Conservation (phyloP, 2,113 vertebrate species). For the Micromys minutus region DNA sequence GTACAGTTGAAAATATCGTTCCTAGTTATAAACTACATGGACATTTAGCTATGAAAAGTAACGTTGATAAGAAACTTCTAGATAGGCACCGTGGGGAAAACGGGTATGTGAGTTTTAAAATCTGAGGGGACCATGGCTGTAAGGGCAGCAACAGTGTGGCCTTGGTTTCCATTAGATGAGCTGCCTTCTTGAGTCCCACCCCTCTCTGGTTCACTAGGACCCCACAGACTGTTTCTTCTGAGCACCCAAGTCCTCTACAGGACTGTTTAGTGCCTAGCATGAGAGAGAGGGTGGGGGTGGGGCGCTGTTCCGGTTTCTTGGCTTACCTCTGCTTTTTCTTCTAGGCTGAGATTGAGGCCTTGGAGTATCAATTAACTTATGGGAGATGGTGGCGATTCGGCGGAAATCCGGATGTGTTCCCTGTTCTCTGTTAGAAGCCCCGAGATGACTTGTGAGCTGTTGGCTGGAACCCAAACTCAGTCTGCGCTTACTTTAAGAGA, state of each 20-base stretch:
- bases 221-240: too few species aligned
- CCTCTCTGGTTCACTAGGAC: not conserved
- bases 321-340: not conserved
- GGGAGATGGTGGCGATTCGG: not conserved
- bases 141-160: not conserved
- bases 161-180: not conserved
- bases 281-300: too few species aligned
- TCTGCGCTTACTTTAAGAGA: constrained; percentile 66
- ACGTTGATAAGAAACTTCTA: not conserved
- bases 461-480: constrained; percentile 51
- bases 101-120: not conserved
- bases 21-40: not conserved
- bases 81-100: not conserved
- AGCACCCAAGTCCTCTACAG: too few species aligned
- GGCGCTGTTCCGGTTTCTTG: not conserved
- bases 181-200: not conserved
- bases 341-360: not conserved
- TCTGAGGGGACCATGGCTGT: too few species aligned
- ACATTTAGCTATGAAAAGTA: not conserved
- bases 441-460: not conserved
- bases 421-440: not conserved
- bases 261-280: too few species aligned
- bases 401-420: not conserved
- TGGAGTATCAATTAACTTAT: not conserved
- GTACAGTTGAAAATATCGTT: not conserved